Evolutionary conservation across 2,797 vertebrate genomes (phyloP), one percentile per base, ranked within the genome.

Genomic region (Malacoraja senta): DNA sequence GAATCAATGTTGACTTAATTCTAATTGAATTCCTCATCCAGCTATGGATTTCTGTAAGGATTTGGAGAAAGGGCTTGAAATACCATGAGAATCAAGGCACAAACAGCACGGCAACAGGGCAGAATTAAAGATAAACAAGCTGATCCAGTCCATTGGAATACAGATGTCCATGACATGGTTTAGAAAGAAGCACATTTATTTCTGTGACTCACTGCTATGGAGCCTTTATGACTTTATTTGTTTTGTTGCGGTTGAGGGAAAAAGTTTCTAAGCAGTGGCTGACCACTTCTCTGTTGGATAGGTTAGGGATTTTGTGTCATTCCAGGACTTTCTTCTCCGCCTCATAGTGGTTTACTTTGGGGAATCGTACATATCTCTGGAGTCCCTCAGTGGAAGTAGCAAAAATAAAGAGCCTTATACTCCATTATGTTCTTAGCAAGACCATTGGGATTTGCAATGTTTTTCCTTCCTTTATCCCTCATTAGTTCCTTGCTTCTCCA

Each of bases 1-100:
- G 29, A 88, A 88, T 88, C 84, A 88, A 88, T 68, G n/a, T n/a
- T 68, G 32, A 63, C n/a, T 88, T 74, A 74, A 26, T 21, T 74
- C 71, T 24, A 74, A 74, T 74, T 74, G 71, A 74, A 74, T 74
- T 74, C 71, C 24, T 74, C 7, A 74, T 74, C 19, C 21, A 88
- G 21, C 81, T 68, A 32, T 17, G 84, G 63, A 35, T 88, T 88
- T 88, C 63, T n/a, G 68, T 68, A 68, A 88, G 61, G 63, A 35
- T 68, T 88, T 88, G 17, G 3, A 8, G 84, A 32, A 88, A 88
- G 17, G 61, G 21, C 29, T 19, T 88, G 61, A 88, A 88, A 88
- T 88, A 3, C n/a, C 63, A 32, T 21, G 61, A 88, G 61, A 88
- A 68, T 68, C n/a, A 0, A 68, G 17, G 63, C 26, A 68, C 63